Percentiles rank a stretch among this genome's conserved stretches.
phyloP scores from a whole-genome alignment of 2,888 invertebrate species.

The Beris morrisii region DNA sequence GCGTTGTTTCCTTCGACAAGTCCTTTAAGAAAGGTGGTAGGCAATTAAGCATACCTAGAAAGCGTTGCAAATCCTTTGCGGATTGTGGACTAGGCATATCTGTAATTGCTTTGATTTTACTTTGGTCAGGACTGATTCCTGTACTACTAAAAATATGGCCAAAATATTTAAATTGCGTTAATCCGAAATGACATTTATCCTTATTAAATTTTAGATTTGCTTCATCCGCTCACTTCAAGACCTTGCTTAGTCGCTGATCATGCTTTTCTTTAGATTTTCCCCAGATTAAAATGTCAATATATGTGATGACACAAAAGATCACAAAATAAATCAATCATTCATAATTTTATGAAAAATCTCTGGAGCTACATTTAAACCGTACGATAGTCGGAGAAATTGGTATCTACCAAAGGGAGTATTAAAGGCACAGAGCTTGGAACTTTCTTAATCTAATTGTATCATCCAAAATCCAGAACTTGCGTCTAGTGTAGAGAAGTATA shows the following conservation, averaged over 20 bases:
- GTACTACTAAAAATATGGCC: conserved; percentile 37
- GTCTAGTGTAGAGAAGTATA: conserved; percentile 34
- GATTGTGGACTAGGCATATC: conserved; percentile 31
- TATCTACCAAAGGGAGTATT: conserved; percentile 42
- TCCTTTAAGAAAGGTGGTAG: conserved; percentile 11
- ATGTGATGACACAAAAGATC: conserved; percentile 26
- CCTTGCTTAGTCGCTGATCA: neutral
- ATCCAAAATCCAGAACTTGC: conserved; percentile 41
- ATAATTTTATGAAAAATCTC: conserved; percentile 35
- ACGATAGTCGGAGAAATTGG: conserved; percentile 38
- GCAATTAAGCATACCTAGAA: conserved; percentile 37
- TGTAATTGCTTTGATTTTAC: too few species aligned
- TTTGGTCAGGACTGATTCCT: conserved; percentile 35
- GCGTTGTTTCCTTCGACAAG: conserved; percentile 33
- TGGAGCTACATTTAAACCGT: conserved; percentile 37
- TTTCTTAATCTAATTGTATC: conserved; percentile 40
- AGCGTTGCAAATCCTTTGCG: conserved; percentile 32
- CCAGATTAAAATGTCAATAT: conserved; percentile 23
- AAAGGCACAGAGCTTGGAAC: conserved; percentile 41
- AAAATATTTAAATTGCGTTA: conserved; percentile 35
- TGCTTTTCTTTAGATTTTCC: neutral
- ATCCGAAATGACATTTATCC: conserved; percentile 37
- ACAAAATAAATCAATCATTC: too few species aligned
- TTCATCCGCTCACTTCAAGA: neutral
- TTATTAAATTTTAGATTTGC: conserved; percentile 24